These are phyloP conservation scores for Pseudorasbora parva DNA, from an alignment of 2,113 vertebrate genomes.

Conservation along the genomic window DNA sequence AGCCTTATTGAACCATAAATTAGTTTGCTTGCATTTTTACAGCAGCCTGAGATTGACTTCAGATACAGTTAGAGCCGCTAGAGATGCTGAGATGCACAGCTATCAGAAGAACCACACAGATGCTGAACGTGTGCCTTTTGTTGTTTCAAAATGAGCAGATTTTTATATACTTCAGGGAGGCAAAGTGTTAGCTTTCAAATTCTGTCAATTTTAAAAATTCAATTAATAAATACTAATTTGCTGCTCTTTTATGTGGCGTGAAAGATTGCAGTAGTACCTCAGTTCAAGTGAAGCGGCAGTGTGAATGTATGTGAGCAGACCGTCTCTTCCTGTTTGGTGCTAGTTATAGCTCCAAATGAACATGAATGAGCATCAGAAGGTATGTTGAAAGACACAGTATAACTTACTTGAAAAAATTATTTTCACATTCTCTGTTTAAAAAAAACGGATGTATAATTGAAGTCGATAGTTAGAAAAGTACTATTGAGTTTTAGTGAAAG, in stretches of 20 bases:
- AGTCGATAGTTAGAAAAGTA: too few relatives aligned
- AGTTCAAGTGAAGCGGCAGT: background rate
- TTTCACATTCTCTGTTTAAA: too few relatives aligned
- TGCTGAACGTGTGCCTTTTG: background rate
- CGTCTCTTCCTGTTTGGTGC: background rate
- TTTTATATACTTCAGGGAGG: background rate
- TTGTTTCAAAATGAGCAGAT: background rate
- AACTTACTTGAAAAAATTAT: too few relatives aligned
- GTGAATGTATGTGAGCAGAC: background rate
- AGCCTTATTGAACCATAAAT: slow-evolving; percentile 44
- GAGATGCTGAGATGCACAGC: background rate
- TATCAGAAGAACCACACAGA: background rate
- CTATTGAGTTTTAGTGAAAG: too few relatives aligned
- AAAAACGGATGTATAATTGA: too few relatives aligned
- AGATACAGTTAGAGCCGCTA: slow-evolving; percentile 10
- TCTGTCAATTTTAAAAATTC: background rate
- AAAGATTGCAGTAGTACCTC: background rate
- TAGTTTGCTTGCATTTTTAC: slow-evolving; percentile 37
- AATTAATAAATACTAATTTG: background rate
- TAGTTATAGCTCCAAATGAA: background rate
- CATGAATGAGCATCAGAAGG: background rate
- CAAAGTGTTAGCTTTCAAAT: background rate
- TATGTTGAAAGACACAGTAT: background rate
- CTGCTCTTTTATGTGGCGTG: background rate
- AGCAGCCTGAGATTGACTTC: slow-evolving; percentile 19